Base-by-base conservation (phyloP, 2,888 invertebrate species). In the Lasioglossum figueresi region DNA sequence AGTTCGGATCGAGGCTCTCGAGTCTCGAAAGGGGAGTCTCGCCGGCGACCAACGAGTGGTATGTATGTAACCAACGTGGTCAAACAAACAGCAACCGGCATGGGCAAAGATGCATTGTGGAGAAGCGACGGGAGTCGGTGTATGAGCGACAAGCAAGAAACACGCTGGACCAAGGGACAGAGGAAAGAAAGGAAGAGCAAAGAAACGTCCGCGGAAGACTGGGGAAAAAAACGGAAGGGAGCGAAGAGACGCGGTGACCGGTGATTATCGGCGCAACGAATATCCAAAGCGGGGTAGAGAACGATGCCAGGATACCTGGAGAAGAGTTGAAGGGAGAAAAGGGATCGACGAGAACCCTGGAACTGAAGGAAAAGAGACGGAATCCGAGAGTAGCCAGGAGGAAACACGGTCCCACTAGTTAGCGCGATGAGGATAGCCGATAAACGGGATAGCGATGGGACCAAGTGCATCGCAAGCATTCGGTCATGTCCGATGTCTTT, bases 11-110 rank as follows among this genome's bases (percentile, higher is more conserved):
- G 37, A 56, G 76, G 19, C 48, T 71, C 52, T n/a, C 52, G 48
- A 82, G 82, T 66, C 76, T 82, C 79, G 82, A 87, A 85, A 75
- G 72, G 68, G 78, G 80, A 82, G 82, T 83, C 74, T 63, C 14
- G 77, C 75, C 74, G 78, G 19, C n/a, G 14, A 19, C 14, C 40
- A 68, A 78, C 68, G 83, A 82, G 72, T 79, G 87, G 83, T 83
- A 83, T 83, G 84, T 83, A 82, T 86, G 86, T 80, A 82, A 75
- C 48, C 80, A 71, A 52, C 80, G 68, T 82, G 82, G 66, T 66
- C 80, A 70, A 76, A 40, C 75, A 71, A 79, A 48, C 63, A 80
- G 83, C 75, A 45, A 71, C 56, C 73, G 34, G 19, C 66, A 34
- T 31, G 66, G 23, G 34, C 56, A 12, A 74, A 66, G 80, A 85